A percentile compares a stretch with the other conserved stretches of the same genome.
Evolutionary conservation across 2,888 invertebrate genomes (phyloP).

Genomic region (Leptinotarsa tumamoca): DNA sequence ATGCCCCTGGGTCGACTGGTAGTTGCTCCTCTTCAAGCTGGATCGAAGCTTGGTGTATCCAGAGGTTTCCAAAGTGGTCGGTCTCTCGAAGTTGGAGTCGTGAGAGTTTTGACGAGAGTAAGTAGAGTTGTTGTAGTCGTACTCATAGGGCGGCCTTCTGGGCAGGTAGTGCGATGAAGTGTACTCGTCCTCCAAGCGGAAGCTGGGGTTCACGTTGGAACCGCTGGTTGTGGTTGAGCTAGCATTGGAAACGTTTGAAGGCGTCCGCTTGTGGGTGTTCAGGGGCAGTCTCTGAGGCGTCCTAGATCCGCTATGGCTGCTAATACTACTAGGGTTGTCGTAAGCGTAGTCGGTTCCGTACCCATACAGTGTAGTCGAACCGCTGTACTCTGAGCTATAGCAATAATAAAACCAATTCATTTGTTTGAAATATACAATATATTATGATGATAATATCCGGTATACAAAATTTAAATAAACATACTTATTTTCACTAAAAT

Average conservation of each 20-base stretch:
- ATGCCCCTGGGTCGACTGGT: conserved; percentile 64
- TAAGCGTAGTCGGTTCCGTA: conserved; percentile 69
- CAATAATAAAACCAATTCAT: neutral
- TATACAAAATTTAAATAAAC: too few species aligned
- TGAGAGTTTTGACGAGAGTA: conserved; percentile 68
- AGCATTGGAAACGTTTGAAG: conserved; percentile 79
- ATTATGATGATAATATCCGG: too few species aligned
- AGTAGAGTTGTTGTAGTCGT: conserved; percentile 57
- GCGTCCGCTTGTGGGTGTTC: conserved; percentile 79
- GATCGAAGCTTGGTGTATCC: conserved; percentile 78
- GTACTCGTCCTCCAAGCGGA: conserved; percentile 73
- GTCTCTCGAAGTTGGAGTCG: conserved; percentile 70
- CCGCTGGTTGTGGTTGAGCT: conserved; percentile 71
- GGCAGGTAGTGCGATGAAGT: conserved; percentile 67
- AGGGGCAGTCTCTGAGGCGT: conserved; percentile 65
- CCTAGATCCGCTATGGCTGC: conserved; percentile 64
- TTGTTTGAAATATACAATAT: too few species aligned
- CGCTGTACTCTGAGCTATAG: conserved; percentile 64
- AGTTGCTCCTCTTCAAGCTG: conserved; percentile 81
- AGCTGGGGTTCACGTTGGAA: conserved; percentile 74
- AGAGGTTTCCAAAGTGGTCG: conserved; percentile 75
- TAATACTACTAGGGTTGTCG: conserved; percentile 70
- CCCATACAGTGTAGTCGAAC: conserved; percentile 63
- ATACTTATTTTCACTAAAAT: too few species aligned
- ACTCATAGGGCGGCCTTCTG: conserved; percentile 61